Base-by-base conservation (phyloP, 2,113 vertebrate genomes). In the Macquaria ambigua region DNA sequence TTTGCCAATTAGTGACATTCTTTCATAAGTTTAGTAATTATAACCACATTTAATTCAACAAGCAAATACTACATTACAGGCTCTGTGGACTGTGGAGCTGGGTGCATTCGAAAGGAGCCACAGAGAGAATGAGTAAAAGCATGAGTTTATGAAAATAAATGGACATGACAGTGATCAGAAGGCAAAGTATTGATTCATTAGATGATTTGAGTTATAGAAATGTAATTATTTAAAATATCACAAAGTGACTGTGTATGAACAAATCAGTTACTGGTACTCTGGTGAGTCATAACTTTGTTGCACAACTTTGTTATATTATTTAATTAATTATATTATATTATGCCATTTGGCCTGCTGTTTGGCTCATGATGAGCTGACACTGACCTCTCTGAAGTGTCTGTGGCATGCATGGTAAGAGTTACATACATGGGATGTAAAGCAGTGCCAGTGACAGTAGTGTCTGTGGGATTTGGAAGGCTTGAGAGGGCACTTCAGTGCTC, bases 311-410 rank as follows among this genome's bases (percentile, higher is more conserved):
- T n/a, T n/a, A n/a, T n/a, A n/a, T n/a, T n/a, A n/a, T n/a, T n/a
- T n/a, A n/a, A n/a, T n/a, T n/a, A n/a, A n/a, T n/a, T n/a, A n/a
- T n/a, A n/a, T n/a, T n/a, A n/a, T n/a, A n/a, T n/a, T n/a, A n/a
- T n/a, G 8, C 18, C 21, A 74, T 81, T 77, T 85, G 76, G 68
- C 31, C 72, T 53, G 48, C 68, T 74, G 75, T 81, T 48, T 59
- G 16, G 16, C 14, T 71, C 39, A 11, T 70, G 8, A 46, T 76
- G 55, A 79, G 18, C 43, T 23, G 10, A 25, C 15, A 8, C 53
- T 43, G 20, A 74, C 52, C n/a, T 77, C 11, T 67, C 53, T 79
- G 12, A 74, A 69, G 58, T 58, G 28, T 63, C 39, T 79, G 6
- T 48, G 20, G 15, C 43, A 11, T 58, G 16, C 25, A 48, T 25